These are phyloP conservation scores for Micronycteris hirsuta DNA, from an alignment of 2,113 vertebrate species.

Conservation along the genomic window DNA sequence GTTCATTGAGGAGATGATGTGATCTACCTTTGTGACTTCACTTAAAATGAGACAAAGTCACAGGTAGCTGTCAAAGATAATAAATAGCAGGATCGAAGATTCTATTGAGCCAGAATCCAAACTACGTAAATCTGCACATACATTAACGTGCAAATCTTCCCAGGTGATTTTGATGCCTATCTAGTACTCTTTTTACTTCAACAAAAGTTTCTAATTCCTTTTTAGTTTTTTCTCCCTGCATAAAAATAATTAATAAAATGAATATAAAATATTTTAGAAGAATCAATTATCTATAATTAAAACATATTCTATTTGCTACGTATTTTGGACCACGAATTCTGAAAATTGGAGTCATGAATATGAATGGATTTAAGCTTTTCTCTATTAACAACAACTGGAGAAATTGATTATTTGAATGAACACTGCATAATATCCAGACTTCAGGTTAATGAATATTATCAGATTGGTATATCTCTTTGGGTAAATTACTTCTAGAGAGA, in stretches of 20 bases:
- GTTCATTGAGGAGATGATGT: neutral
- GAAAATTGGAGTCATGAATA: neutral
- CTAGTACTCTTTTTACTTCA: neutral
- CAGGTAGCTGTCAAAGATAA: neutral
- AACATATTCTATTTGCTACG: neutral
- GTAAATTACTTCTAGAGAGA: neutral
- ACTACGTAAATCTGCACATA: neutral
- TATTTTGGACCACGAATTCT: neutral
- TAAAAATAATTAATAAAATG: neutral
- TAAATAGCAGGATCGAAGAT: neutral
- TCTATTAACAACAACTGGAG: neutral
- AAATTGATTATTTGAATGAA: neutral
- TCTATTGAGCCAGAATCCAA: neutral
- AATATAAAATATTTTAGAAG: neutral
- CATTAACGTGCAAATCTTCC: neutral
- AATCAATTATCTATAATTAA: neutral
- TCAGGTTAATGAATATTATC: neutral
- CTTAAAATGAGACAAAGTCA: neutral
- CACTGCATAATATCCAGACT: neutral
- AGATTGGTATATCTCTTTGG: neutral
- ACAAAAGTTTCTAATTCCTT: neutral
- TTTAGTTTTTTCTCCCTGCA: neutral
- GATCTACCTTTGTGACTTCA: neutral
- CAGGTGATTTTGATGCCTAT: neutral
- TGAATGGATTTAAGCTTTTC: neutral